Evolutionary conservation across 2,888 invertebrate genomes (phyloP).

Genomic region (Caradrina kadenii): DNA sequence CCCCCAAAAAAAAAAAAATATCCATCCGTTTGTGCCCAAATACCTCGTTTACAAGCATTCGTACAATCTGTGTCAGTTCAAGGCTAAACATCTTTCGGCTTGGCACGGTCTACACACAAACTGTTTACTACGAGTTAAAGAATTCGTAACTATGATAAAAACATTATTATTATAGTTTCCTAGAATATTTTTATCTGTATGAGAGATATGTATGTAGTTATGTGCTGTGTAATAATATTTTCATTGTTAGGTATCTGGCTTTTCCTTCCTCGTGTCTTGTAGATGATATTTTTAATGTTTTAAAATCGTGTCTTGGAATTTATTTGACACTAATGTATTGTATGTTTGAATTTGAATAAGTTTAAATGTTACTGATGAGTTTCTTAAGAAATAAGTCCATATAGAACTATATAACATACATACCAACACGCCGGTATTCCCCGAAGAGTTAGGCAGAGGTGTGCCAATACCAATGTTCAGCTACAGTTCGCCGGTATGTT

Average conservation of each 20-base stretch:
- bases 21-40: constrained; percentile 18
- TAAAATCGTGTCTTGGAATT: neutral
- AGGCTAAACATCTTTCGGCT: constrained; percentile 36
- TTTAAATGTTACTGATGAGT: too few species aligned
- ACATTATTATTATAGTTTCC: constrained; percentile 15
- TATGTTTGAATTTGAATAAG: too few species aligned
- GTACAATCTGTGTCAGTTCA: constrained; percentile 31
- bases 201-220: neutral
- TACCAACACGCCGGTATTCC: too few species aligned
- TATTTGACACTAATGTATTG: neutral
- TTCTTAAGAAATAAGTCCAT: too few species aligned
- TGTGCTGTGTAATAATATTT: neutral
- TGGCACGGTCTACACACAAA: constrained; percentile 21
- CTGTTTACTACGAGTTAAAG: constrained; percentile 52
- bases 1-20: too few species aligned
- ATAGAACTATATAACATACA: too few species aligned
- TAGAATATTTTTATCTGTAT: constrained; percentile 20
- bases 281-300: neutral
- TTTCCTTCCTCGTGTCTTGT: constrained; percentile 13
- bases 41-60: constrained; percentile 25
- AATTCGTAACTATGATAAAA: constrained; percentile 42
- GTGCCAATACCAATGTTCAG: too few species aligned
- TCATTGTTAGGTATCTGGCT: constrained; percentile 4
- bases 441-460: too few species aligned
- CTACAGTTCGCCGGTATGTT: too few species aligned